These are phyloP conservation scores for Noturus placidus DNA, from an alignment of 2,113 vertebrate genomes.

Conservation along the genomic window DNA sequence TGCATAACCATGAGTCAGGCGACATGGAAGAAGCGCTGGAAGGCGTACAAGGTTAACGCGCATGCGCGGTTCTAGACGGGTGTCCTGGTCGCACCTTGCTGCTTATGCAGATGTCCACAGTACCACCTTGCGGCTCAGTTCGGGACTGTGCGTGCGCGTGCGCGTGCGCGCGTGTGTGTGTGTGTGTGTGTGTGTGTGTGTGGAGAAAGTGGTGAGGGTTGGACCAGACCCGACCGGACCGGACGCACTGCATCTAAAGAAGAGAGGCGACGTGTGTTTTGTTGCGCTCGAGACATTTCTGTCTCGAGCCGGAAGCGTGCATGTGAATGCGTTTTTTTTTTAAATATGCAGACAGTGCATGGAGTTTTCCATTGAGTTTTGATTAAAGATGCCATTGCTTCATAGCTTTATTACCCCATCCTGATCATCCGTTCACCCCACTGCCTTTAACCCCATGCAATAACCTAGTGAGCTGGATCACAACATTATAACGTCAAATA, in stretches of 20 bases:
- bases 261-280: conserved; percentile 29
- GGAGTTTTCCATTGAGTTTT: neutral
- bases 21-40: neutral
- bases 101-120: conserved; percentile 62
- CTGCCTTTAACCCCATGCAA: neutral
- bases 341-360: neutral
- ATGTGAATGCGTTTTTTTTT: neutral
- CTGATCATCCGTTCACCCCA: neutral
- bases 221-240: conserved; percentile 17
- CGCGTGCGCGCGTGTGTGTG: conserved; percentile 10
- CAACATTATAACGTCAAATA: neutral
- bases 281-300: neutral
- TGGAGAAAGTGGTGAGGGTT: neutral
- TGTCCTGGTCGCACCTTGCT: conserved; percentile 8
- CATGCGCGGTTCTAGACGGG: neutral
- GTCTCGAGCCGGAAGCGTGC: neutral
- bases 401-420: too few relatives aligned
- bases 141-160: conserved; percentile 1
- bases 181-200: conserved; percentile 10
- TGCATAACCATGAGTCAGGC: conserved; percentile 21
- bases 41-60: neutral
- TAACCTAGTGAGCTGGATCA: too few relatives aligned
- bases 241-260: conserved; percentile 29
- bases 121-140: conserved; percentile 73
- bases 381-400: neutral